Evolutionary conservation across 2,888 invertebrate species (phyloP).

Genomic region (Callyntrura guangdongensis): DNA sequence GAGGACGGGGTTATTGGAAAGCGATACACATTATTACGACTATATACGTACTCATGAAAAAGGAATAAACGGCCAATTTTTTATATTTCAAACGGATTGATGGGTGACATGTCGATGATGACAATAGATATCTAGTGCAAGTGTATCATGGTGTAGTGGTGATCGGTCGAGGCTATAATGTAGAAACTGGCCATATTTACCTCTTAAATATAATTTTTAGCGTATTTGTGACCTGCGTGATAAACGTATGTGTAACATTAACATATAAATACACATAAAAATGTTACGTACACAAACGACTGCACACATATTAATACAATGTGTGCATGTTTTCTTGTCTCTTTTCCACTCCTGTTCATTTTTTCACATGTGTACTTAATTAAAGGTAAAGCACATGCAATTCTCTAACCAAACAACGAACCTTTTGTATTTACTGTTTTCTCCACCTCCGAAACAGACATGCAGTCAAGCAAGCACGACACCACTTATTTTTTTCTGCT

Average conservation of each 20-base stretch:
- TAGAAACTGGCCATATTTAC: slow-evolving; percentile 49
- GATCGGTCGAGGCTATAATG: slow-evolving; percentile 42
- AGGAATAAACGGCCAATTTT: background rate
- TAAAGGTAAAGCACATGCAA: slow-evolving; percentile 77
- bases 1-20: background rate
- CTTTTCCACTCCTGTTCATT: slow-evolving; percentile 51
- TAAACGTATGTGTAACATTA: background rate
- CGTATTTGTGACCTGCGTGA: slow-evolving; percentile 13
- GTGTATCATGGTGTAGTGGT: slow-evolving; percentile 2
- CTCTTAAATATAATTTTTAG: background rate
- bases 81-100: background rate
- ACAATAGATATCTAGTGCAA: slow-evolving; percentile 7
- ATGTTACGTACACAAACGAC: background rate
- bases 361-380: slow-evolving; percentile 75
- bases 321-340: slow-evolving; percentile 43
- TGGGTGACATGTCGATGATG: slow-evolving; percentile 59
- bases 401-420: slow-evolving; percentile 68
- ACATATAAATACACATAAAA: background rate
- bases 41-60: slow-evolving; percentile 13
- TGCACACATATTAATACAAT: background rate
- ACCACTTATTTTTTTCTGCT: background rate
- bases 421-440: slow-evolving; percentile 35
- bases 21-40: background rate
- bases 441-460: slow-evolving; percentile 35
- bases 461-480: slow-evolving; percentile 48